Percentiles rank a stretch among this genome's conserved stretches.
Evolutionary conservation across 2,797 vertebrate genomes (phyloP).

Genomic region (Simalia tracyae): DNA sequence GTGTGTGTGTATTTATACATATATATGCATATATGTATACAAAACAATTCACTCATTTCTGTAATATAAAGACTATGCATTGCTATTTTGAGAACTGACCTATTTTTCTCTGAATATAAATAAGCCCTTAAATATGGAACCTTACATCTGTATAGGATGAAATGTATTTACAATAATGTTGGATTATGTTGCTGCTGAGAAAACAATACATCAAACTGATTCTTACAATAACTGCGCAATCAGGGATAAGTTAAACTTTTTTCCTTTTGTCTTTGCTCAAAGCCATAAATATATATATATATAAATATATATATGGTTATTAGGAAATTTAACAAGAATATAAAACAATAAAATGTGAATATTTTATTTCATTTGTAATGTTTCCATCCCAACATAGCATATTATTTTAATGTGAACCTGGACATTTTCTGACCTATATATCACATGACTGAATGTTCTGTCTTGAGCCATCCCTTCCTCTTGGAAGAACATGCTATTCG

Average conservation of each 20-base stretch:
- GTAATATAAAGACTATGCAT: slow-evolving; percentile 74
- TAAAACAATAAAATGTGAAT: slow-evolving; percentile 67
- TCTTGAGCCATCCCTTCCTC: neutral
- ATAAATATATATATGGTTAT: slow-evolving; percentile 71
- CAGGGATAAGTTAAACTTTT: slow-evolving; percentile 73
- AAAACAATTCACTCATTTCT: slow-evolving; percentile 75
- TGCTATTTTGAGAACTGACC: slow-evolving; percentile 72
- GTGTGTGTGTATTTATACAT: slow-evolving; percentile 73
- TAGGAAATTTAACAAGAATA: slow-evolving; percentile 80
- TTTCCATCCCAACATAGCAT: slow-evolving; percentile 44
- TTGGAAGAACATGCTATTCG: neutral
- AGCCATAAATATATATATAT: slow-evolving; percentile 77
- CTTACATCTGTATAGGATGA: slow-evolving; percentile 77
- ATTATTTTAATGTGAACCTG: slow-evolving; percentile 16
- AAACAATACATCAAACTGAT: slow-evolving; percentile 66
- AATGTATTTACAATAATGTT: slow-evolving; percentile 74
- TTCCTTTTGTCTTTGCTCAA: slow-evolving; percentile 82
- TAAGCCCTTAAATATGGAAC: slow-evolving; percentile 71
- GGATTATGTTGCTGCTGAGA: slow-evolving; percentile 72
- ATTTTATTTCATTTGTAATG: slow-evolving; percentile 65
- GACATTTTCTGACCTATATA: neutral
- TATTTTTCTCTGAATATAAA: slow-evolving; percentile 78
- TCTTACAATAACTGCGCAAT: slow-evolving; percentile 74
- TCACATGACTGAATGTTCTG: neutral
- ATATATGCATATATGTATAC: slow-evolving; percentile 78